Percentiles rank a stretch among this genome's conserved stretches.
These are phyloP conservation scores for Drosophila mauritiana DNA, from an alignment of 1,140 invertebrate genomes.

Conservation along the genomic window DNA sequence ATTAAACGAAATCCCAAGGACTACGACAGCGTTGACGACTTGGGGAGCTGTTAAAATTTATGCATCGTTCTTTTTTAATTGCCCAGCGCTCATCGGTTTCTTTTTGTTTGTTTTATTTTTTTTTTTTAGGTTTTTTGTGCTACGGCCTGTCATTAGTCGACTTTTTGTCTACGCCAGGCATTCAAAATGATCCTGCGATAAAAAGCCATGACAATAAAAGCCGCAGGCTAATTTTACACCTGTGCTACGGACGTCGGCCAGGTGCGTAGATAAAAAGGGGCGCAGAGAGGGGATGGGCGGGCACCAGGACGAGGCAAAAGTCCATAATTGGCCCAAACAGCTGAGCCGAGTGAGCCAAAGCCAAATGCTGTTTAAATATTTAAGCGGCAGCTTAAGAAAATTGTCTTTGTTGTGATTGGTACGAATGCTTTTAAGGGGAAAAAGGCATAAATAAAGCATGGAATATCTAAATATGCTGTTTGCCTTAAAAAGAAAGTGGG, in stretches of 20 bases:
- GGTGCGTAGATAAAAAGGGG: constrained; percentile 16
- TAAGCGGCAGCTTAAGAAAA: constrained; percentile 50
- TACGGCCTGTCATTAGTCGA: constrained; percentile 58
- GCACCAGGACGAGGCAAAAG: not conserved
- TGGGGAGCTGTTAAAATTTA: constrained; percentile 41
- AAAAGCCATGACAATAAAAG: constrained; percentile 63
- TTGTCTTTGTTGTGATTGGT: constrained; percentile 24
- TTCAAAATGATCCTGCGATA: constrained; percentile 67
- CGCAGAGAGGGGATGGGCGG: not conserved
- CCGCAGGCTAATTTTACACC: constrained; percentile 74
- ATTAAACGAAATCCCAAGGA: constrained; percentile 58
- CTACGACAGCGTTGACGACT: constrained; percentile 15
- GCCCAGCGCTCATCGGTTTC: constrained; percentile 12
- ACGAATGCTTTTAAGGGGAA: constrained; percentile 7
- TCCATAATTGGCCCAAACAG: constrained; percentile 54
- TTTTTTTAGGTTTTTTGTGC: not conserved
- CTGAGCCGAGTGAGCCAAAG: constrained; percentile 10
- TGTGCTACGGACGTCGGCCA: constrained; percentile 52
- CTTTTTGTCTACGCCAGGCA: constrained; percentile 59
- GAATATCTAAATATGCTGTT: constrained; percentile 57
- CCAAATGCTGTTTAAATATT: constrained; percentile 64
- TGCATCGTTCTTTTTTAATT: constrained; percentile 66
- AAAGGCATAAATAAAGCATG: constrained; percentile 40
- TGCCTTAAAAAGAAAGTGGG: not conserved
- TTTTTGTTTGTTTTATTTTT: constrained; percentile 21